Evolutionary conservation across 2,888 invertebrate genomes (phyloP).

Genomic region (Apodemia zela): DNA sequence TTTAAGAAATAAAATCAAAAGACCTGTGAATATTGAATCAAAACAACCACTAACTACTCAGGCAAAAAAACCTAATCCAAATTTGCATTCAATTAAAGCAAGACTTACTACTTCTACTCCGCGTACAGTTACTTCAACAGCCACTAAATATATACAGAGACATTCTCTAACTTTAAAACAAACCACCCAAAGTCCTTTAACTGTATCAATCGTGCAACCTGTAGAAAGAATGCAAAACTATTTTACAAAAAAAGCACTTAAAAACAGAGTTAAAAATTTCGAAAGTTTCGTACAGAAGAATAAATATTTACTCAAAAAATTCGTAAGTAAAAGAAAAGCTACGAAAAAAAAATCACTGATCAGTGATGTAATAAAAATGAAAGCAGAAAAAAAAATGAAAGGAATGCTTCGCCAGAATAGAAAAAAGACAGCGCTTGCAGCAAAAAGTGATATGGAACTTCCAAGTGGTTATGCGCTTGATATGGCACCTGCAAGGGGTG

Average conservation of each 20-base stretch:
- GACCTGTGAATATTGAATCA: not conserved
- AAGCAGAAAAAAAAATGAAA: not conserved
- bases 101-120: not conserved
- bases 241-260: not conserved
- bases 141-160: not conserved
- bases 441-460: slow-evolving; percentile 12
- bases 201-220: not conserved
- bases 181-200: not conserved
- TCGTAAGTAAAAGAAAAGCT: slow-evolving; percentile 27
- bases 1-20: not conserved
- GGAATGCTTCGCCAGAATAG: not conserved
- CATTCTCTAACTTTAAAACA: not conserved
- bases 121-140: not conserved
- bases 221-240: not conserved
- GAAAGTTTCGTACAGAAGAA: slow-evolving; percentile 37
- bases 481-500: slow-evolving; percentile 54
- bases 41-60: not conserved
- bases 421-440: not conserved
- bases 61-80: not conserved
- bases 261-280: slow-evolving; percentile 31
- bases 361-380: not conserved
- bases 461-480: slow-evolving; percentile 42
- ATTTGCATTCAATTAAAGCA: not conserved
- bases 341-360: not conserved
- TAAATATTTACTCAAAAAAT: slow-evolving; percentile 34